A percentile compares a stretch with the other conserved stretches of the same genome.
These are phyloP conservation scores for Macquaria australasica DNA, from an alignment of 2,113 vertebrate genomes.

Conservation along the genomic window DNA sequence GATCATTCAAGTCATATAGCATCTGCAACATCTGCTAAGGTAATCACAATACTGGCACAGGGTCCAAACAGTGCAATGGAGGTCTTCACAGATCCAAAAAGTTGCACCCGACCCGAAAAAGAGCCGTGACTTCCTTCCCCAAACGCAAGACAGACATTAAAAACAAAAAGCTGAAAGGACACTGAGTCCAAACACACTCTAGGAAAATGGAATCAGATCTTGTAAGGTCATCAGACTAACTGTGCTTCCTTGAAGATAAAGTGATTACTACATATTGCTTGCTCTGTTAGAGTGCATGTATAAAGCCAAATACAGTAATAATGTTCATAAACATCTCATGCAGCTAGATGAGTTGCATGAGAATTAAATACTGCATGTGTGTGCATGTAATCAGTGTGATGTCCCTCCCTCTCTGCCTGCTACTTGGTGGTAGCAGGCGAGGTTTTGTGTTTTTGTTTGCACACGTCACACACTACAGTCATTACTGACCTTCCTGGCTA, in stretches of 20 bases:
- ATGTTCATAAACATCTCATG: background rate
- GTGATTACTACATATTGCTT: background rate
- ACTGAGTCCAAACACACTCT: background rate
- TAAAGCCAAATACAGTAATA: background rate
- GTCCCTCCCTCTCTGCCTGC: background rate
- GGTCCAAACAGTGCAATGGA: background rate
- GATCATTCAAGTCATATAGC: background rate
- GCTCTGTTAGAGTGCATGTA: background rate
- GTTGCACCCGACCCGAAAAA: background rate
- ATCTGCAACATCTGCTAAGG: slow-evolving; percentile 9
- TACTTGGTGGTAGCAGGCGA: background rate
- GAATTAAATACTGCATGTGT: background rate
- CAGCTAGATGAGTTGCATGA: background rate
- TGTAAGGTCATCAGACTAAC: background rate
- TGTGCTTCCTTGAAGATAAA: background rate
- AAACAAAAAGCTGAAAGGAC: background rate
- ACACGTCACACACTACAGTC: background rate
- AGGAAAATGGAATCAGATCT: background rate
- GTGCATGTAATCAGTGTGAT: background rate
- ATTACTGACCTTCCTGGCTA: background rate
- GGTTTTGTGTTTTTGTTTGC: background rate
- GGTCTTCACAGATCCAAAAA: background rate
- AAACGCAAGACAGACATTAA: background rate
- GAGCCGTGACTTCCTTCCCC: background rate
- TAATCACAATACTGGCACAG: background rate